Evolutionary conservation across 2,797 vertebrate species (phyloP), one percentile per base, ranked within the genome.

Genomic region (Phoebastria nigripes): DNA sequence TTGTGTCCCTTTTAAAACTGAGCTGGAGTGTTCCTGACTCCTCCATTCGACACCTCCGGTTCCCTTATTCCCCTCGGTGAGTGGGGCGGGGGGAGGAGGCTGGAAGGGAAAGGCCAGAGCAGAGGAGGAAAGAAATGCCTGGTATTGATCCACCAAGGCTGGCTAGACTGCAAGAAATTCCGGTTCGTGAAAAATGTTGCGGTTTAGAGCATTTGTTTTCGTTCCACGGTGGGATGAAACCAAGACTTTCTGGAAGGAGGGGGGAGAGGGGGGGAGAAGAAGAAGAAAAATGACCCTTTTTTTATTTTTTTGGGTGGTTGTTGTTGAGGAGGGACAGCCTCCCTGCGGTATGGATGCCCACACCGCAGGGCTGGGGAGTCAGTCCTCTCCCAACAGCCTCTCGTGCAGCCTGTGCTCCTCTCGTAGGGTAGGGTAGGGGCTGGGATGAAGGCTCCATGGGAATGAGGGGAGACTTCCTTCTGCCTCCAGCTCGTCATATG

Each of bases 131-230:
- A 94, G 93, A 93, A 96, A 96, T 95, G 96, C 95, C 90, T 96
- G 96, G 96, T 96, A 95, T 95, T 93, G 95, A 96, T 96, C 96
- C 94, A 94, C 90, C 69, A 88, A 84, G 76, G 84, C 90, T 96
- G 95, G 95, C 96, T 80, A 96, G 96, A 97, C 96, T 94, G 93
- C 96, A 90, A 96, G 89, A 94, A 96, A 97, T 97, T 97, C 95
- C 35, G 39, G 87, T 95, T 97, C 39, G 65, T 97, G 79, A 96
- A 97, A 97, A 97, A 97, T 97, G 96, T 85, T 97, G 96, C 1
- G 96, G 96, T 97, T 95, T 94, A 94, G 89, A 95, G 82, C 94
- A 96, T 97, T 96, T 96, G 96, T 96, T 97, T 96, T 97, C 51
- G 79, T 96, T 97, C 96, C 95, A 91, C 26, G 61, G 95, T 91